Conservation (phyloP, 2,113 vertebrate species). For the Condylura cristata region DNA sequence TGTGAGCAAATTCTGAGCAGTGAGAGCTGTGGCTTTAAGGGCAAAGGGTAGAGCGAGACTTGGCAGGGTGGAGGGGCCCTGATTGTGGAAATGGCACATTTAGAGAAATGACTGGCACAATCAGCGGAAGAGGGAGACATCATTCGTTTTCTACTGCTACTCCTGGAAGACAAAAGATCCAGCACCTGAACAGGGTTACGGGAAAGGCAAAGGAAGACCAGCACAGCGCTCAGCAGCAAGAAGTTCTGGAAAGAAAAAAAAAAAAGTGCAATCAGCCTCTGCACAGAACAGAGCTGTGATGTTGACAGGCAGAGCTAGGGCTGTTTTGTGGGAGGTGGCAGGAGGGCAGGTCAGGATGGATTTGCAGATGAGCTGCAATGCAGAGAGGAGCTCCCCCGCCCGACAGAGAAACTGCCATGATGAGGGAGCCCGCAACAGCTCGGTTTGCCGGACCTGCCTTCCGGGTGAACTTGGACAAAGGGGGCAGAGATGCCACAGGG, state of each 20-base stretch:
- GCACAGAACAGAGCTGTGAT: neutral
- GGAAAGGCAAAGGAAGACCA: neutral
- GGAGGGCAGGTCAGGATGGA: neutral
- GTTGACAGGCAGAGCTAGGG: too few species aligned
- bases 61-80: neutral
- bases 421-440: neutral
- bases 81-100: neutral
- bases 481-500: neutral
- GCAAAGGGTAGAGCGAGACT: conserved; percentile 23
- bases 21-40: neutral
- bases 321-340: accelerated
- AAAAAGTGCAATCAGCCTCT: too few species aligned
- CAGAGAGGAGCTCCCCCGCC: neutral
- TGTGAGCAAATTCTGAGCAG: neutral
- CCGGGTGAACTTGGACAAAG: neutral
- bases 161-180: conserved; percentile 2
- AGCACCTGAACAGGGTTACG: neutral
- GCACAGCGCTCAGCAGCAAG: neutral
- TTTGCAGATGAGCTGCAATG: neutral
- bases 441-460: neutral
- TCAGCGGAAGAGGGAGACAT: neutral
- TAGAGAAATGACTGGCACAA: neutral
- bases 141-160: conserved; percentile 36
- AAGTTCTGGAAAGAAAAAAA: neutral
- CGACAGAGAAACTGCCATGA: neutral